Evolutionary conservation across 2,113 vertebrate genomes (phyloP).

Genomic region (Eptesicus fuscus): DNA sequence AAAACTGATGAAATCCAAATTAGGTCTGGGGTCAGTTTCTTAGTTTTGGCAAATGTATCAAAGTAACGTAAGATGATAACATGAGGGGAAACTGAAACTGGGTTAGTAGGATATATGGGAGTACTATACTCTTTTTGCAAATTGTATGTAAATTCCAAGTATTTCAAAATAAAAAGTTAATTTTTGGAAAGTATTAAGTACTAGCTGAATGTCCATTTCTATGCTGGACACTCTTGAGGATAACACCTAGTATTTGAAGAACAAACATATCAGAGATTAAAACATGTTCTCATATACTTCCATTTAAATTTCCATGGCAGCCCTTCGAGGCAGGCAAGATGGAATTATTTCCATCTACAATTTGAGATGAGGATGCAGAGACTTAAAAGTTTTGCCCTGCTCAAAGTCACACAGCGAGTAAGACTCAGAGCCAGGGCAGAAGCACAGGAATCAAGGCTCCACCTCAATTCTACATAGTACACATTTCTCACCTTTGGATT

Average conservation of each 20-base stretch:
- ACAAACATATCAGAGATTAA: neutral
- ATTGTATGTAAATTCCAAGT: neutral
- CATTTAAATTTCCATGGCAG: neutral
- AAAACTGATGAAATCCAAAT: neutral
- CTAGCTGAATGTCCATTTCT: neutral
- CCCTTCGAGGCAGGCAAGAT: neutral
- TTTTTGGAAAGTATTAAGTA: neutral
- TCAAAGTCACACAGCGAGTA: neutral
- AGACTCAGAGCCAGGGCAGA: neutral
- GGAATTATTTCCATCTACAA: neutral
- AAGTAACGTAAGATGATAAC: neutral
- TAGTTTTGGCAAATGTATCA: neutral
- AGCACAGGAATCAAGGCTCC: rapidly evolving
- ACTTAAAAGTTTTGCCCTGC: neutral
- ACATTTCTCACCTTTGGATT: neutral
- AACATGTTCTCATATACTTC: neutral
- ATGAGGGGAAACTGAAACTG: neutral
- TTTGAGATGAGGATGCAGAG: neutral
- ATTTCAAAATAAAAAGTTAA: neutral
- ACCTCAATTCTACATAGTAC: neutral
- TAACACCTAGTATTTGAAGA: neutral
- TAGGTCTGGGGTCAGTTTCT: neutral
- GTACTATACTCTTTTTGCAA: neutral
- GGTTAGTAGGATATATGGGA: neutral
- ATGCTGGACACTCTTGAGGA: neutral